A percentile compares a stretch with the other conserved stretches of the same genome.
phyloP scores from a whole-genome alignment of 1,140 invertebrate species.

The Orchestia grillus region DNA sequence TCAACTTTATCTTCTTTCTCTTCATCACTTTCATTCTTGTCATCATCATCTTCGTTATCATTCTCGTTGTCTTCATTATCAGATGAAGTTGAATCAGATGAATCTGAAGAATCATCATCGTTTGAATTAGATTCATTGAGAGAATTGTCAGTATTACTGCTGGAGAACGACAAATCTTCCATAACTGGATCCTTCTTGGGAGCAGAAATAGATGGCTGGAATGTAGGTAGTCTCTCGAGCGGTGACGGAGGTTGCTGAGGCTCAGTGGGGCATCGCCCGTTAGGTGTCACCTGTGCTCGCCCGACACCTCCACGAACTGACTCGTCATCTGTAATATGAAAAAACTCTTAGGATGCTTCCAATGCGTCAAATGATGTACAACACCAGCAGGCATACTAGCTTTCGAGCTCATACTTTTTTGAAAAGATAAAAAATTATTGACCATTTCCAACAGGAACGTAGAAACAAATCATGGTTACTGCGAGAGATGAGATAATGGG shows the following conservation, averaged over 20 bases:
- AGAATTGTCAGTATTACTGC: conserved; percentile 23
- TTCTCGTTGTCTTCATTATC: conserved; percentile 27
- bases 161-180: conserved; percentile 19
- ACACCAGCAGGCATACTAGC: too few species aligned
- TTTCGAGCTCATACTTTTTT: neutral
- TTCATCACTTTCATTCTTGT: neutral
- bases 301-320: neutral
- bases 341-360: neutral
- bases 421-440: neutral
- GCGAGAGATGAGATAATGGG: too few species aligned
- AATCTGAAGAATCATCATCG: conserved; percentile 38
- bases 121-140: neutral
- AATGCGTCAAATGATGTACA: neutral
- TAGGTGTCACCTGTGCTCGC: neutral
- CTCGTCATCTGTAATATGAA: neutral
- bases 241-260: neutral
- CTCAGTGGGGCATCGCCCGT: neutral
- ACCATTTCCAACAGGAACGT: too few species aligned
- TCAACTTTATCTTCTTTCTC: neutral
- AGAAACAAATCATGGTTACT: too few species aligned
- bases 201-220: conserved; percentile 5
- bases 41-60: neutral
- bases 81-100: neutral
- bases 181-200: conserved; percentile 27
- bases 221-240: neutral